Evolutionary conservation across 2,113 vertebrate genomes (phyloP).

Genomic region (Pithys albifrons): DNA sequence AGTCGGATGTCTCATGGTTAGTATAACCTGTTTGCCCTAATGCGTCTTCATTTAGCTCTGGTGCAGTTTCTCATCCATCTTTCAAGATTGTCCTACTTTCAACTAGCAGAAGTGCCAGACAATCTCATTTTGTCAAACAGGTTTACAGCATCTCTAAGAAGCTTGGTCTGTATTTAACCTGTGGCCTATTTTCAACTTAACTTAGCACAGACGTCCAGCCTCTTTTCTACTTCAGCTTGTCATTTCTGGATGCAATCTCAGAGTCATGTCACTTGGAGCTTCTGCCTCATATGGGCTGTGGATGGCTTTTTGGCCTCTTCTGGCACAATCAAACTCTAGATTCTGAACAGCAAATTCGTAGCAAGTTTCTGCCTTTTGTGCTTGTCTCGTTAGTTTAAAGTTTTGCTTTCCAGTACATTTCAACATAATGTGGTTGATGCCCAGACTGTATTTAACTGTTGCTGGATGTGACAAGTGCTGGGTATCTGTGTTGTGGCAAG

Average conservation of each 20-base stretch:
- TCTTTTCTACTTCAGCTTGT: background rate
- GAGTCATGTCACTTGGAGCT: background rate
- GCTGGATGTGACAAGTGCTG: background rate
- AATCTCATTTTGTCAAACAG: slow-evolving; percentile 37
- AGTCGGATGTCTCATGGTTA: slow-evolving; percentile 7
- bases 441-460: background rate
- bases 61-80: background rate
- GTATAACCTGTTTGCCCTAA: background rate
- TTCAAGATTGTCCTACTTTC: slow-evolving; percentile 36
- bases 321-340: background rate
- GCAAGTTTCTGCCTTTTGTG: background rate
- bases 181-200: background rate
- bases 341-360: background rate
- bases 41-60: background rate
- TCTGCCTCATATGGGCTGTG: background rate
- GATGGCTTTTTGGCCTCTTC: background rate
- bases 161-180: slow-evolving; percentile 41
- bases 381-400: background rate
- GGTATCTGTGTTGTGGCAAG: background rate
- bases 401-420: background rate
- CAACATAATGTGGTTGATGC: background rate
- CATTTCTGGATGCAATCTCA: background rate
- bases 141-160: slow-evolving; percentile 37
- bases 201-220: background rate
- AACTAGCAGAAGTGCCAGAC: background rate